These are phyloP conservation scores for Loripinus fragilis DNA, from an alignment of 2,888 invertebrate species.

Conservation along the genomic window DNA sequence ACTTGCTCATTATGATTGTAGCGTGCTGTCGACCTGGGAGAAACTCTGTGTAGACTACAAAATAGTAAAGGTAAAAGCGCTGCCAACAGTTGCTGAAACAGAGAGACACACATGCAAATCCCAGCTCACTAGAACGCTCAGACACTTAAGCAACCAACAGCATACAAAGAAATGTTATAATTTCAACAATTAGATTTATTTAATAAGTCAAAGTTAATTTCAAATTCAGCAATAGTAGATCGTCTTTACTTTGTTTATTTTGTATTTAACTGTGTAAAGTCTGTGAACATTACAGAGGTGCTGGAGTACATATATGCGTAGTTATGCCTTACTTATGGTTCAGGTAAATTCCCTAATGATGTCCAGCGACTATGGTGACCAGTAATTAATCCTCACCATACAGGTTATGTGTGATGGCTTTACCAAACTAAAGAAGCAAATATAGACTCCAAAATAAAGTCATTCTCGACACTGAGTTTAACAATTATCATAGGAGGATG, in stretches of 20 bases:
- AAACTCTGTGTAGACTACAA: constrained; percentile 3
- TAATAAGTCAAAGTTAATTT: not conserved
- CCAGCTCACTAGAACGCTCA: constrained; percentile 14
- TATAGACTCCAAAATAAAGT: constrained; percentile 7
- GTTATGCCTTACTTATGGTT: too few relatives aligned
- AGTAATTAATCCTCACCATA: not conserved
- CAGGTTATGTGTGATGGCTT: not conserved
- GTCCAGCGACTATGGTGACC: not conserved
- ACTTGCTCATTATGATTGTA: too few relatives aligned
- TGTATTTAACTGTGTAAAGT: not conserved
- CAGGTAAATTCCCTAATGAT: too few relatives aligned
- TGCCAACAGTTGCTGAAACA: too few relatives aligned
- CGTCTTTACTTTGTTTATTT: not conserved
- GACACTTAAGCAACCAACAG: not conserved
- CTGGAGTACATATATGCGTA: not conserved
- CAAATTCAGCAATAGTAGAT: not conserved
- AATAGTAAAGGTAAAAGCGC: not conserved
- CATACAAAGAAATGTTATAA: not conserved
- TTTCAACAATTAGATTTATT: not conserved
- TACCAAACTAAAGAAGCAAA: too few relatives aligned
- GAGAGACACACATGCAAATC: not conserved
- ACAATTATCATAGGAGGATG: constrained; percentile 1
- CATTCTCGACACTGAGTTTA: not conserved
- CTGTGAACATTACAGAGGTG: too few relatives aligned
- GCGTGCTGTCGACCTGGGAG: constrained; percentile 22